These are phyloP conservation scores for Spinibarbus caldwelli DNA, from an alignment of 2,797 vertebrate genomes.

Conservation along the genomic window DNA sequence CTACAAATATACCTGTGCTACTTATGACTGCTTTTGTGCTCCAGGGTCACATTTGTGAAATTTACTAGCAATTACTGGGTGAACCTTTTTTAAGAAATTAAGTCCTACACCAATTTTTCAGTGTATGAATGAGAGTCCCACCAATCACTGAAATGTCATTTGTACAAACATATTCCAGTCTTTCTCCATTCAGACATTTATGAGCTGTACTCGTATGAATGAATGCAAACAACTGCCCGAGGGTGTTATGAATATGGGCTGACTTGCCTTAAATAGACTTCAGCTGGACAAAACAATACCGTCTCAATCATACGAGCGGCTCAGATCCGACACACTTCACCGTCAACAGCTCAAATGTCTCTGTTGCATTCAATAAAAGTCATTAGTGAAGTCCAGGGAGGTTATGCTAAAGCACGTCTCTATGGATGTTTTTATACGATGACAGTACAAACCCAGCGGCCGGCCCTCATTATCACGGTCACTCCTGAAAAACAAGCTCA, in stretches of 20 bases:
- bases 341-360: neutral
- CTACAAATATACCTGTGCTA: neutral
- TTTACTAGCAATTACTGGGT: neutral
- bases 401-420: neutral
- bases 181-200: neutral
- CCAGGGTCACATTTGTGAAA: neutral
- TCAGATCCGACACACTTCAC: neutral
- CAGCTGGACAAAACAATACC: neutral
- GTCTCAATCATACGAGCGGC: neutral
- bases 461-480: neutral
- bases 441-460: neutral
- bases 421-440: neutral
- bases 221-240: neutral
- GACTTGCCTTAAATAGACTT: neutral
- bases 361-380: neutral
- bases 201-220: neutral
- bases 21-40: neutral
- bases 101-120: neutral
- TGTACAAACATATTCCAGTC: neutral
- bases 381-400: neutral
- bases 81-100: neutral
- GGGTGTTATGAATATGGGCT: neutral
- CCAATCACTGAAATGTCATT: neutral
- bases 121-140: neutral
- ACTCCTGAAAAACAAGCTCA: conserved; percentile 1